Conservation (phyloP, 1,140 invertebrate species). For the Tetramorium parvispinum region DNA sequence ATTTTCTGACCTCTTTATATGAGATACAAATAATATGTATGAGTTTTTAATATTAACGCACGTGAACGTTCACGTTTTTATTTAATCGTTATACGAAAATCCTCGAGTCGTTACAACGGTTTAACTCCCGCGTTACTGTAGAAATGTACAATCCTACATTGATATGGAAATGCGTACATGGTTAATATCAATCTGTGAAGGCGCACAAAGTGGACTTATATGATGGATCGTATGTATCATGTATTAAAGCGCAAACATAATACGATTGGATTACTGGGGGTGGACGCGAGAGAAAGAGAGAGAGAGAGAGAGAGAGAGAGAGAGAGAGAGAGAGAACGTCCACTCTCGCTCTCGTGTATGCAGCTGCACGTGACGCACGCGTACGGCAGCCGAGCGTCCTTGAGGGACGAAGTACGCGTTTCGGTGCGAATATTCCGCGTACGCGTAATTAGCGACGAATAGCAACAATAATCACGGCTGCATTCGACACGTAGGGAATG, state of each 20-base stretch:
- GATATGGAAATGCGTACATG: background rate
- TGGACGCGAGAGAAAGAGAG: too few species aligned
- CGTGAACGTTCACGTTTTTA: background rate
- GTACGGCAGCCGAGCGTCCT: background rate
- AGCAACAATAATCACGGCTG: conserved; percentile 46
- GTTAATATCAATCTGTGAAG: conserved; percentile 9
- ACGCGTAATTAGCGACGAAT: conserved; percentile 54
- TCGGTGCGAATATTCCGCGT: background rate
- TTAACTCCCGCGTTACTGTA: background rate
- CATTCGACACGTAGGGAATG: background rate
- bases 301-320: too few species aligned
- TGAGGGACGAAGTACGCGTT: conserved; percentile 21
- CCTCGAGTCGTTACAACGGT: background rate
- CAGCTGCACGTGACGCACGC: background rate
- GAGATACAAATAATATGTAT: background rate
- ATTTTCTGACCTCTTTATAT: background rate
- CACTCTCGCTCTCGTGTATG: background rate
- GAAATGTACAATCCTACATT: background rate
- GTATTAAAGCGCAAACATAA: conserved; percentile 48
- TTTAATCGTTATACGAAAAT: background rate
- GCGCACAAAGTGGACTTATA: background rate
- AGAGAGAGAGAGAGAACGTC: background rate
- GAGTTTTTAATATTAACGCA: background rate
- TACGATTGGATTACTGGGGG: conserved; percentile 53
- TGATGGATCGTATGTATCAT: conserved; percentile 60